Conservation (phyloP, 2,797 vertebrate genomes). For the Lophius americanus region DNA sequence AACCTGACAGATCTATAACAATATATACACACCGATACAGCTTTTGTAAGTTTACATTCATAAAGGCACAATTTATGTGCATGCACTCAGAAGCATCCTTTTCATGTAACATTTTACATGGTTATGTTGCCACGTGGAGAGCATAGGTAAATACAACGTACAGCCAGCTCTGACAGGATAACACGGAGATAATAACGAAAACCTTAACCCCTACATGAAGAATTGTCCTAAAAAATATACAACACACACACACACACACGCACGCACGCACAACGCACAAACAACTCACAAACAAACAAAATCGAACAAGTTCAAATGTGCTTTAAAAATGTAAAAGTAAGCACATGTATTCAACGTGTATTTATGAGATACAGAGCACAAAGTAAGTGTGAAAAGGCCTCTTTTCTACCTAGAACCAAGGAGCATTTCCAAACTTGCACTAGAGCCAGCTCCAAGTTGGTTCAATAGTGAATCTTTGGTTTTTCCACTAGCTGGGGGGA, state of each 20-base stretch:
- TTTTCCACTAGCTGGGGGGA: too few relatives aligned
- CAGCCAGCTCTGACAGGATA: constrained; percentile 30
- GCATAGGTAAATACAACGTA: constrained; percentile 16
- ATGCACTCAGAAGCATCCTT: constrained; percentile 18
- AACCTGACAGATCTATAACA: constrained; percentile 26
- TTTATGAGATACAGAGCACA: too few relatives aligned
- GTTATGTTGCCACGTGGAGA: constrained; percentile 28
- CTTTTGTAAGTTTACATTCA: constrained; percentile 19
- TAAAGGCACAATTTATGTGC: constrained; percentile 26
- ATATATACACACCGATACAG: constrained; percentile 27
- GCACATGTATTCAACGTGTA: too few relatives aligned
- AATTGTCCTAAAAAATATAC: constrained; percentile 49
- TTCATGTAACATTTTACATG: constrained; percentile 22
- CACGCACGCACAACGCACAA: too few relatives aligned
- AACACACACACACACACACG: not conserved
- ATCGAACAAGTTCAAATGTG: too few relatives aligned
- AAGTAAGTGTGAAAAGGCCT: too few relatives aligned
- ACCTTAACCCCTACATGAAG: constrained; percentile 26
- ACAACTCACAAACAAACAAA: too few relatives aligned
- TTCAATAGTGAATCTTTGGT: too few relatives aligned
- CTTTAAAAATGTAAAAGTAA: too few relatives aligned
- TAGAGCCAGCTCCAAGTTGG: too few relatives aligned
- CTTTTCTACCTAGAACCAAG: too few relatives aligned
- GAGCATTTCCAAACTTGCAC: too few relatives aligned
- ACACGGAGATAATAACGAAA: constrained; percentile 29